Conservation (phyloP, 2,888 invertebrate genomes). For the Nymphalis c-album region DNA sequence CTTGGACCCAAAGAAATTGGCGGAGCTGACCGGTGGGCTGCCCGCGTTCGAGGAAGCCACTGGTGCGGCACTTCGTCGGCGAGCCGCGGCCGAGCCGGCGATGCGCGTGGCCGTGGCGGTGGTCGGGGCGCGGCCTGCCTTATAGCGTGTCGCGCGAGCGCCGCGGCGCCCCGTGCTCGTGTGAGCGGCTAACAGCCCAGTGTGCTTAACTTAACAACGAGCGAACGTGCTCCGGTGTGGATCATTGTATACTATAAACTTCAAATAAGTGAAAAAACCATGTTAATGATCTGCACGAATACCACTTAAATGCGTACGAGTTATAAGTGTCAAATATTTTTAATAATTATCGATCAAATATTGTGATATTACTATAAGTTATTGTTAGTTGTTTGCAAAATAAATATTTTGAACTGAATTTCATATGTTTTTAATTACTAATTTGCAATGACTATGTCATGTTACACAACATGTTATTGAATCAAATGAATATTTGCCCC, state of each 20-base stretch:
- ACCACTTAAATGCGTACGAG: not conserved
- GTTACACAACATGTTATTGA: no score
- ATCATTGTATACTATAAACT: not conserved
- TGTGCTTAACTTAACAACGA: not conserved
- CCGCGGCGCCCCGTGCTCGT: conserved; percentile 39
- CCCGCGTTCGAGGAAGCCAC: conserved; percentile 33
- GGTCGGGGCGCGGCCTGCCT: conserved; percentile 23
- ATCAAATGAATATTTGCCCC: no score
- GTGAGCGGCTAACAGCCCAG: conserved; percentile 23
- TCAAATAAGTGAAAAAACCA: not conserved
- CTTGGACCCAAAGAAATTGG: conserved; percentile 51
- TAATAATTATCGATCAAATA: conserved; percentile 31
- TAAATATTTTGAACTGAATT: conserved; percentile 27
- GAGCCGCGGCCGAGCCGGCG: conserved; percentile 26
- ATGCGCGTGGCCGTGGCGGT: conserved; percentile 28
- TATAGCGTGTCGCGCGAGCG: conserved; percentile 31
- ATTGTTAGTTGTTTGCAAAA: conserved; percentile 33
- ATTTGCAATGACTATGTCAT: no score
- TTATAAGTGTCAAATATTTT: conserved; percentile 1
- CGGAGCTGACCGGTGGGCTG: conserved; percentile 42
- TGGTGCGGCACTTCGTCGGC: conserved; percentile 15
- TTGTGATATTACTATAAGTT: conserved; percentile 40
- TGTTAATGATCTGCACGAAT: no score
- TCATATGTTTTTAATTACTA: not conserved
- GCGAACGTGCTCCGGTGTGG: not conserved